Conservation (phyloP, 2,797 vertebrate genomes). For the Anabacerthia variegaticeps region DNA sequence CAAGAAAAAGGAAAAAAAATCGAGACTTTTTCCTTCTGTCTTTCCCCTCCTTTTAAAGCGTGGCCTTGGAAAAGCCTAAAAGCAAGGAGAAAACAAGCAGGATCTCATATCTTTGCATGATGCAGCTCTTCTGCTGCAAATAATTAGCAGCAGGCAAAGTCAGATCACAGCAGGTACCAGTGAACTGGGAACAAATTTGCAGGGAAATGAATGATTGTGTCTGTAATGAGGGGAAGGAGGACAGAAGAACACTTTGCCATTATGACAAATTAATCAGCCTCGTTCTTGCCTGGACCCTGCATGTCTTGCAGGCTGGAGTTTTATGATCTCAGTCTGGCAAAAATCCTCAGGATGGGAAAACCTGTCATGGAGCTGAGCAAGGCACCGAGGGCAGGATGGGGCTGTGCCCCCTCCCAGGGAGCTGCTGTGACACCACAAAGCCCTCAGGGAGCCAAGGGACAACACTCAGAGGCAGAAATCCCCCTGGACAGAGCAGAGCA, state of each 20-base stretch:
- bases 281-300: neutral
- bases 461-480: neutral
- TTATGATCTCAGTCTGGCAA: slow-evolving; percentile 22
- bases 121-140: slow-evolving; percentile 21
- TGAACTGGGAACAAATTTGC: slow-evolving; percentile 2
- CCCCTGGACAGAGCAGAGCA: neutral
- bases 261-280: slow-evolving; percentile 51
- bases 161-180: slow-evolving; percentile 33
- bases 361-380: neutral
- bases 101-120: neutral
- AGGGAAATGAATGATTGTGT: slow-evolving; percentile 36
- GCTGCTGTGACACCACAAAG: neutral
- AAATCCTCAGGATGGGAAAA: slow-evolving; percentile 15
- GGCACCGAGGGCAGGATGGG: neutral
- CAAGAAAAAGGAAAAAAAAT: neutral
- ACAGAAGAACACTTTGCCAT: slow-evolving; percentile 16
- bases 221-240: slow-evolving; percentile 42
- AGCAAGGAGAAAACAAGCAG: neutral
- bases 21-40: neutral
- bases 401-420: neutral
- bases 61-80: neutral
- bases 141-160: slow-evolving; percentile 51
- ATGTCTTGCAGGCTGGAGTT: neutral
- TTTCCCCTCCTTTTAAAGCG: neutral
- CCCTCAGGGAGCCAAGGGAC: neutral